Conservation (phyloP, 2,113 vertebrate genomes). For the Tenrec ecaudatus region DNA sequence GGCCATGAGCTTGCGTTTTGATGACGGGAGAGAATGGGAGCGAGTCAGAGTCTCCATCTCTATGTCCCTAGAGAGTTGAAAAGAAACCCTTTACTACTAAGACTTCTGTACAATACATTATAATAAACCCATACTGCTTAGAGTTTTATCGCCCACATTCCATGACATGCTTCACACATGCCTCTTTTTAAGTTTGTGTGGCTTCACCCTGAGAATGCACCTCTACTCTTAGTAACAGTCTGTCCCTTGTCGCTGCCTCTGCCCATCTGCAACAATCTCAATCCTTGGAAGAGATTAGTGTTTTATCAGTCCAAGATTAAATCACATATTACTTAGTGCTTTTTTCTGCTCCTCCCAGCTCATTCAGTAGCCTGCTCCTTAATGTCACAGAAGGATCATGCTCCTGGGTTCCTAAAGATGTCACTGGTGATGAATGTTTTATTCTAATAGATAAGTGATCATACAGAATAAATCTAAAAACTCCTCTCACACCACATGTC, state of each 20-base stretch:
- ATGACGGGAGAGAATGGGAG: too few relatives aligned
- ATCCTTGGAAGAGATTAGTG: background rate
- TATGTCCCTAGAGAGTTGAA: background rate
- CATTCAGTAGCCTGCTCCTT: background rate
- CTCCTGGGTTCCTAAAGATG: conserved; percentile 2
- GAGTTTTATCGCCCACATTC: conserved; percentile 3
- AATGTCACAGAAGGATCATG: background rate
- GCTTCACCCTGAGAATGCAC: background rate
- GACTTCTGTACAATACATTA: background rate
- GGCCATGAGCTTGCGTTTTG: too few relatives aligned
- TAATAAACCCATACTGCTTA: background rate
- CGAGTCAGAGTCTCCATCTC: background rate
- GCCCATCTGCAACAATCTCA: background rate
- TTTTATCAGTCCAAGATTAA: conserved; percentile 10
- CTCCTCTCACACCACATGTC: background rate
- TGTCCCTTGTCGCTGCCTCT: background rate
- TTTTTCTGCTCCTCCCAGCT: conserved; percentile 1
- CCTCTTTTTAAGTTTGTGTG: background rate
- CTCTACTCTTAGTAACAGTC: background rate
- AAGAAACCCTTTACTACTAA: conserved; percentile 22
- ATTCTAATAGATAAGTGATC: background rate
- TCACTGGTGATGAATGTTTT: conserved; percentile 14
- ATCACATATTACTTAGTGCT: background rate
- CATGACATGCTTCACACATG: background rate
- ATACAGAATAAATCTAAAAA: conserved; percentile 24